A percentile compares a stretch with the other conserved stretches of the same genome.
Conservation (phyloP, 2,113 vertebrate species). For the Amia ocellicauda region DNA sequence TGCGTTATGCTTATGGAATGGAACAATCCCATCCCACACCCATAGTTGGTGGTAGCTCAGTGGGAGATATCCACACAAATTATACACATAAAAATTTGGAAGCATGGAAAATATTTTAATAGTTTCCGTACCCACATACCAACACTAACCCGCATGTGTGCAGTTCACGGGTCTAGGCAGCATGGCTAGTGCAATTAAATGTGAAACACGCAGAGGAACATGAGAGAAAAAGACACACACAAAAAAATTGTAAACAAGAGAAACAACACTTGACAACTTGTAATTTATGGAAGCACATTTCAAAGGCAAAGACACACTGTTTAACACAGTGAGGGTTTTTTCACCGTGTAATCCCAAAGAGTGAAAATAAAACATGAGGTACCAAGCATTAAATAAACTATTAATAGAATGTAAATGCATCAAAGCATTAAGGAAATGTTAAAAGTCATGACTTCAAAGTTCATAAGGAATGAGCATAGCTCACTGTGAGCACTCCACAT, state of each 20-base stretch:
- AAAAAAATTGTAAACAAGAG: conserved; percentile 69
- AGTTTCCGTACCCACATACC: conserved; percentile 57
- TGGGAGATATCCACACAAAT: conserved; percentile 68
- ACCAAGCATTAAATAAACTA: conserved; percentile 61
- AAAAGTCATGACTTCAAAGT: conserved; percentile 40
- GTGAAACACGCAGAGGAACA: conserved; percentile 61
- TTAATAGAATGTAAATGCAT: conserved; percentile 67
- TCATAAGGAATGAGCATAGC: conserved; percentile 24
- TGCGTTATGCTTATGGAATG: conserved; percentile 45
- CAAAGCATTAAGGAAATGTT: conserved; percentile 57
- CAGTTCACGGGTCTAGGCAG: conserved; percentile 47
- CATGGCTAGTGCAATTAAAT: conserved; percentile 69
- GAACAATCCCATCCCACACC: conserved; percentile 56
- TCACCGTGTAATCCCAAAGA: conserved; percentile 3
- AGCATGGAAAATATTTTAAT: conserved; percentile 70
- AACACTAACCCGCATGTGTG: conserved; percentile 56
- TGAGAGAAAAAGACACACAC: conserved; percentile 52
- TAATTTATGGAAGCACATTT: conserved; percentile 67
- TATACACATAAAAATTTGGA: conserved; percentile 64
- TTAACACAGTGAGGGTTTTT: conserved; percentile 44
- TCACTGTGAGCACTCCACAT: conserved; percentile 45
- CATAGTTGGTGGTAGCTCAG: conserved; percentile 64
- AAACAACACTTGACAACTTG: conserved; percentile 74
- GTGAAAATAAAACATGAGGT: conserved; percentile 52
- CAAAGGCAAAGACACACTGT: conserved; percentile 58